Evolutionary conservation across 1,140 invertebrate species (phyloP), one percentile per base, ranked within the genome.

Genomic region (Aradophagus sp.): DNA sequence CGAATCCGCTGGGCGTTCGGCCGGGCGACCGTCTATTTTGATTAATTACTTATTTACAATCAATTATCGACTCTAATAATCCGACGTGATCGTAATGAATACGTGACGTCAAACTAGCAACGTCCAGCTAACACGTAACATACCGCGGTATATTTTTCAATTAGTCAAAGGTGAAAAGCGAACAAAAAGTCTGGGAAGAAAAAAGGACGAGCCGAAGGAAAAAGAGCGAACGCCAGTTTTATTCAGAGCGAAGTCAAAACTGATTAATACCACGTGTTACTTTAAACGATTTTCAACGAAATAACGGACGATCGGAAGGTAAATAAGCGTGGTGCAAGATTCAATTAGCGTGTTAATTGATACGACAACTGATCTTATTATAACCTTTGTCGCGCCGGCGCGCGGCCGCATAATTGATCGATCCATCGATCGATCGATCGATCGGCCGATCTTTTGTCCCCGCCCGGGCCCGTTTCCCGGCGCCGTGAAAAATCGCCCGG

Each of bases 341-440:
- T 55, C 31, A 56, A 56, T 56, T 44, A 56, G 27, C 10, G 19
- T 5, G 13, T 29, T 58, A 58, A 58, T 58, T 58, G 42, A 35
- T 45, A n/a, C n/a, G 4, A 23, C 20, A 20, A 13, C 8, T 7
- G 15, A 5, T 34, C 34, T n/a, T n/a, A n/a, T n/a, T n/a, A n/a
- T n/a, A n/a, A n/a, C n/a, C n/a, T n/a, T n/a, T n/a, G n/a, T n/a
- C 34, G 29, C 23, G 13, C 19, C 44, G n/a, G 5, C 44, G 17
- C 16, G 7, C 41, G 27, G 8, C 19, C 5, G 38, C 1, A 41
- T 48, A 48, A 48, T 35, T 32, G 34, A 50, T 36, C 44, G 31
- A 16, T 29, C 6, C 14, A 17, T 17, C 34, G 15, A 8, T 8
- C 20, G 4, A 8, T 23, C 20, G 20, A n/a, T n/a, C n/a, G n/a